Percentiles rank a stretch among this genome's conserved stretches.
phyloP scores from a whole-genome alignment of 2,888 invertebrate species.

The Cotesia congregata region DNA sequence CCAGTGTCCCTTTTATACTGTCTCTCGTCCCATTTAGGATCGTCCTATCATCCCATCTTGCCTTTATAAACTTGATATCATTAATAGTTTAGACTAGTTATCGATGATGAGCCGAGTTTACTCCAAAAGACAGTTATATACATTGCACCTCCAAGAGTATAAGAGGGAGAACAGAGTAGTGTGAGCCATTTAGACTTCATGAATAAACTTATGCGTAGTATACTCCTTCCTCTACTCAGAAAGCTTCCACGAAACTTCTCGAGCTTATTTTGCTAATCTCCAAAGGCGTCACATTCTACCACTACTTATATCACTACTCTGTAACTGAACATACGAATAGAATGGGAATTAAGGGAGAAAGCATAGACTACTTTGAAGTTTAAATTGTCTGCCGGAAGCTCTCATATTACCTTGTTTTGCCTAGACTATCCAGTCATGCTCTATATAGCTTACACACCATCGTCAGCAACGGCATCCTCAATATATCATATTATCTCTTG shows the following conservation, averaged over 20 bases:
- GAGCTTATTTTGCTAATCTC: constrained; percentile 33
- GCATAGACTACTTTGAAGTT: constrained; percentile 34
- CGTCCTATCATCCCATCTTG: neutral
- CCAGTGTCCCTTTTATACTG: constrained; percentile 38
- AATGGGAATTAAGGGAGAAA: neutral
- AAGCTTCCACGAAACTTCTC: constrained; percentile 28
- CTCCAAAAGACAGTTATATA: neutral
- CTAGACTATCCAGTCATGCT: neutral
- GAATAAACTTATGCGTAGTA: constrained; percentile 30
- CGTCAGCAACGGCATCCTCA: neutral
- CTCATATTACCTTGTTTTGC: constrained; percentile 14
- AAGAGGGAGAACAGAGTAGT: neutral
- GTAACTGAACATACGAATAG: neutral
- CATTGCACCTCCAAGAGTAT: neutral
- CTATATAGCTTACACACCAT: constrained; percentile 2
- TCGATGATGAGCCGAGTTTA: neutral
- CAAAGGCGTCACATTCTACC: constrained; percentile 1
- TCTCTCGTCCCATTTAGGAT: constrained; percentile 18
- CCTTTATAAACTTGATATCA: neutral
- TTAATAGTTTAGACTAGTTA: neutral
- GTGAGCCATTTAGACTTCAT: constrained; percentile 20
- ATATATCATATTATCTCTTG: neutral
- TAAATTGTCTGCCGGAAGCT: constrained; percentile 32
- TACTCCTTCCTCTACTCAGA: neutral
- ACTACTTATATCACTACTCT: neutral